Evolutionary conservation across 2,113 vertebrate species (phyloP), one percentile per base, ranked within the genome.

Genomic region (Amblyopsis rosae): DNA sequence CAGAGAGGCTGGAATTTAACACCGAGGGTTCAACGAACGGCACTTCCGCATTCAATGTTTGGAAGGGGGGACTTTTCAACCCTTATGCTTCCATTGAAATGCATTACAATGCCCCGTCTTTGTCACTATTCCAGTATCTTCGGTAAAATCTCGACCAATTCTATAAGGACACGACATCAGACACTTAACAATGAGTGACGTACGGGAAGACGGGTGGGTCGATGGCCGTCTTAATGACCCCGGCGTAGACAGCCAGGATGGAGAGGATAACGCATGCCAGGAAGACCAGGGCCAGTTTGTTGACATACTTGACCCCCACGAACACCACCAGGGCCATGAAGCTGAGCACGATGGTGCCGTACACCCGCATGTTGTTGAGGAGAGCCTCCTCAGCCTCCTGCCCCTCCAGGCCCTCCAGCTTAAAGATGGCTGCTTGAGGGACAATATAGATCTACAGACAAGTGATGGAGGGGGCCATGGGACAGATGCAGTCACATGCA

Each of bases 341-440:
- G 85, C 93, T 93, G 72, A 99, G 94, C 53, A 99, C 96, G 0
- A 97, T 94, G 72, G 96, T 99, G 80, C 98, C 98, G 0, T 98
- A 99, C 13, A 99, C 95, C 0, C 98, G 94, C 98, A 99, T 99
- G 82, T 99, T 99, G 87, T 99, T 99, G 62, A 99, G 85, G 84
- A 99, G 91, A 0, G 95, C 98, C 0, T 89, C 91, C 77, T 94
- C 93, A 0, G 95, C 93, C 61, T 98, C 97, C 0, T 82, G 19
- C 16, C 95, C 96, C 0, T 95, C 96, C 81, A 98, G 94, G 0
- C 98, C 98, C 82, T 99, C 94, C 0, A 96, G 92, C 80, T 96
- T 94, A 82, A 99, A 99, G 86, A 99, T 95, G 74, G 97, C 98
- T 77, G 96, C 96, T 2, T 93, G 92, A 0, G 98, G 98, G 79